These are phyloP conservation scores for Ammodytes dubius DNA, from an alignment of 2,113 vertebrate genomes.

Conservation along the genomic window DNA sequence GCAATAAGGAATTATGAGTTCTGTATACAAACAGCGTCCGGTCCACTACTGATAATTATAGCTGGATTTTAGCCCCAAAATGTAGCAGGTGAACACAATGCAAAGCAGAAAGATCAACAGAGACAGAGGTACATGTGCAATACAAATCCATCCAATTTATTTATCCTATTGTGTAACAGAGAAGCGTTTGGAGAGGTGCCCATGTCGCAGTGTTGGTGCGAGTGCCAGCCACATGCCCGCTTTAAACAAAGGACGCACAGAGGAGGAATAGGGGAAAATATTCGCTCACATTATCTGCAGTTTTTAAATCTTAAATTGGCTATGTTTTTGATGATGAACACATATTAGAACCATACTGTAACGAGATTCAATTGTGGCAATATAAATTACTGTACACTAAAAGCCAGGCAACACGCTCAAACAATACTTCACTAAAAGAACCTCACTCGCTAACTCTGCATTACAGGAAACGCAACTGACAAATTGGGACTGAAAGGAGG, in stretches of 20 bases:
- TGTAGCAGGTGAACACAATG: background rate
- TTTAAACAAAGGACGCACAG: slow-evolving; percentile 40
- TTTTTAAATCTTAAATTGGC: background rate
- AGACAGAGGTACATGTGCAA: background rate
- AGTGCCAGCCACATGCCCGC: slow-evolving; percentile 16
- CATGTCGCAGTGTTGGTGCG: slow-evolving; percentile 27
- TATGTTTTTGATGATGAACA: background rate
- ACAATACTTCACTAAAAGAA: background rate
- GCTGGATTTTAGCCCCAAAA: background rate
- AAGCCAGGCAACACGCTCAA: background rate
- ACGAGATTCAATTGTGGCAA: background rate
- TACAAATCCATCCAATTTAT: background rate
- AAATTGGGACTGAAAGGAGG: slow-evolving; percentile 12
- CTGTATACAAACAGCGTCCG: background rate
- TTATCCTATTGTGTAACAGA: slow-evolving; percentile 8
- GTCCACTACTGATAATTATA: background rate
- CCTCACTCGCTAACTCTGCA: background rate
- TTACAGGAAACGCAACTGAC: background rate
- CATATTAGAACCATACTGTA: background rate
- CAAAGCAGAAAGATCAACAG: background rate
- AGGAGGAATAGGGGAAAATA: slow-evolving; percentile 6
- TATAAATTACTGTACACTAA: background rate
- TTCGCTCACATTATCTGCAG: background rate
- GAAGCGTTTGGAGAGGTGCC: slow-evolving; percentile 4
- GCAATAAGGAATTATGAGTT: background rate